Percentiles rank a stretch among this genome's conserved stretches.
Conservation (phyloP, 2,888 invertebrate genomes). For the Andrena chrysosceles region DNA sequence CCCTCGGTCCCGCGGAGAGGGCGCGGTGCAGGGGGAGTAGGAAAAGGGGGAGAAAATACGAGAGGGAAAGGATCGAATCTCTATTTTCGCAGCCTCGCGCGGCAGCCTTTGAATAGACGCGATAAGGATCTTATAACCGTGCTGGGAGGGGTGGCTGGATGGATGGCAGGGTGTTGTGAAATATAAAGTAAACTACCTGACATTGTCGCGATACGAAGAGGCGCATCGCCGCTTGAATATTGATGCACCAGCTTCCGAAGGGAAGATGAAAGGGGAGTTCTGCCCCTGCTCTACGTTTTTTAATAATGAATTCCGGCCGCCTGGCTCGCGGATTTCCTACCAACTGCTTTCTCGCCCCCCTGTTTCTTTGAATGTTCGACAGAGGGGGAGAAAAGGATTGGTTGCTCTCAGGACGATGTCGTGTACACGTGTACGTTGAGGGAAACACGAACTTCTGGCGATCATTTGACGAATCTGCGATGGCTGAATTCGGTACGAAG, state of each 20-base stretch:
- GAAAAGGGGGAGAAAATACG: conserved; percentile 2
- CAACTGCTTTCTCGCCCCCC: neutral
- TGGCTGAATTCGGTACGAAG: too few species aligned
- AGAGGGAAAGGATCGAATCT: conserved; percentile 68
- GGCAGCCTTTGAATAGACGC: conserved; percentile 71
- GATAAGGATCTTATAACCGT: conserved; percentile 78
- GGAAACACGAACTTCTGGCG: too few species aligned
- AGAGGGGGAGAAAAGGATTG: conserved; percentile 22
- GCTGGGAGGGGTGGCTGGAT: conserved; percentile 50
- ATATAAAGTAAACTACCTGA: conserved; percentile 79
- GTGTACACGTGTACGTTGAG: too few species aligned
- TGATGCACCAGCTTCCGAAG: conserved; percentile 64
- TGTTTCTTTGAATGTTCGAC: conserved; percentile 17
- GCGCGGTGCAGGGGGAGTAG: conserved; percentile 21
- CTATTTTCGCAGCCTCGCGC: conserved; percentile 75
- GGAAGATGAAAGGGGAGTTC: conserved; percentile 51
- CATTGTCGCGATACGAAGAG: conserved; percentile 73
- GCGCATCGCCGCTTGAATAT: conserved; percentile 74
- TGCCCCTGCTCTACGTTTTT: conserved; percentile 37
- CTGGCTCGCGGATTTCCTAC: conserved; percentile 45
- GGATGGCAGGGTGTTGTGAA: conserved; percentile 74
- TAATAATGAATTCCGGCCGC: conserved; percentile 62
- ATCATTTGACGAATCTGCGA: too few species aligned
- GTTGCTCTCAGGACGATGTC: conserved; percentile 5
- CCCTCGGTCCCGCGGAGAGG: conserved; percentile 27